Evolutionary conservation across 2,113 vertebrate species (phyloP), one percentile per base, ranked within the genome.

Genomic region (Colossoma macropomum): DNA sequence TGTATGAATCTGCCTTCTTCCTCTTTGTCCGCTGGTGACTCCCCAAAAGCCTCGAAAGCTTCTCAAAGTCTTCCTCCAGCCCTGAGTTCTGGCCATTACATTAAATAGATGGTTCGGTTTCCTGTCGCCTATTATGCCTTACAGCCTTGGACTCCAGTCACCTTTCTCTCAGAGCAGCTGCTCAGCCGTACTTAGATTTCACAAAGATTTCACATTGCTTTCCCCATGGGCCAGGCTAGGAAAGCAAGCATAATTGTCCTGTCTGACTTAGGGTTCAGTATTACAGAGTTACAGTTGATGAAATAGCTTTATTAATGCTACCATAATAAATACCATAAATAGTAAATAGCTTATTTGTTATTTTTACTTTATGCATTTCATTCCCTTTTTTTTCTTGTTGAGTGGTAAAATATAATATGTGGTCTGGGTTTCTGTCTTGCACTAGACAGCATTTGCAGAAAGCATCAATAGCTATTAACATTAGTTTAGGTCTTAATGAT

Each of bases 101-200:
- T 70, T 78, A 86, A 81, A 81, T 59, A 87, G 41, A 75, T 85
- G 80, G 60, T 68, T 77, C 65, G 56, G 30, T 79, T 79, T 71
- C 75, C 81, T 69, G 77, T 81, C 74, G 38, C 21, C 2, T 81
- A 41, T 84, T 66, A 63, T 81, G 32, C 78, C 77, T 77, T 21
- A 56, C 52, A 81, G 81, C 81, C 66, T 50, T 45, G n/a, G 69
- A 85, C 76, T 62, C 16, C 52, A 50, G 25, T 75, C 74, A 74
- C 81, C 79, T 79, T 88, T 56, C 56, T 86, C 41, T 66, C 23
- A n/a, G 56, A 75, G 63, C 86, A 84, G 76, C 75, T 75, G 79
- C 69, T 79, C 79, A 75, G 52, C 62, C 70, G n/a, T 63, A n/a
- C 65, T 56, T 71, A 71, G 52, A 84, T 82, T 79, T 79, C 28